phyloP scores from a whole-genome alignment of 2,113 vertebrate genomes.

The Sylvilagus bachmani region DNA sequence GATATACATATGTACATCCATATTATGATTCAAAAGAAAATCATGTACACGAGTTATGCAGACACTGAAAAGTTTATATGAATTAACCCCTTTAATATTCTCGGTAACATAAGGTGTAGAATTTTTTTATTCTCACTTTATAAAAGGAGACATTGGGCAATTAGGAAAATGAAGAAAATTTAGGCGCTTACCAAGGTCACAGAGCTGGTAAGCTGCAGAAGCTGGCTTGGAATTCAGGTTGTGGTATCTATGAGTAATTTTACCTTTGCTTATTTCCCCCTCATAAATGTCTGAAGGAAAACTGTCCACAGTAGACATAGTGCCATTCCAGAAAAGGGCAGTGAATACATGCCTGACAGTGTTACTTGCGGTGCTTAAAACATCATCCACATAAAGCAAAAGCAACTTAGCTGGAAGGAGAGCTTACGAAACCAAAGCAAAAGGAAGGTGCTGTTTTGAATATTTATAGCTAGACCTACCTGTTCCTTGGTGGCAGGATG shows the following conservation, averaged over 20 bases:
- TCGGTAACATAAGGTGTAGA: background rate
- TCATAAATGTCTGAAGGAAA: slow-evolving; percentile 41
- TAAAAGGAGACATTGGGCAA: background rate
- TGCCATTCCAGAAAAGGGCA: slow-evolving; percentile 20
- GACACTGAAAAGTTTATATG: background rate
- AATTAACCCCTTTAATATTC: slow-evolving; percentile 23
- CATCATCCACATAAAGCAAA: slow-evolving; percentile 18
- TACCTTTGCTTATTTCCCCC: background rate
- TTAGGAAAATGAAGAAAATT: slow-evolving; percentile 20
- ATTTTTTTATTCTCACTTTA: background rate
- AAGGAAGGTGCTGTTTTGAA: background rate
- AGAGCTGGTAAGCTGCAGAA: background rate
- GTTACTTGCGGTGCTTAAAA: slow-evolving; percentile 48
- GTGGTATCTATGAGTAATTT: background rate
- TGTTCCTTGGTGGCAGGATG: background rate
- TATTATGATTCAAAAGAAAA: background rate
- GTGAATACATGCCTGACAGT: slow-evolving; percentile 23
- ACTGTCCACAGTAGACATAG: slow-evolving; percentile 52
- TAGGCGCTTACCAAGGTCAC: background rate
- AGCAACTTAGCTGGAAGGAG: slow-evolving; percentile 20
- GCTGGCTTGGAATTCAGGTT: slow-evolving; percentile 1
- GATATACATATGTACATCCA: background rate
- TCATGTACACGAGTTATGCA: too few relatives aligned
- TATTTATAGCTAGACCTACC: slow-evolving; percentile 27
- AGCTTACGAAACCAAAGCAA: background rate